These are phyloP conservation scores for Urocynchramus pylzowi DNA, from an alignment of 2,113 vertebrate genomes.

Conservation along the genomic window DNA sequence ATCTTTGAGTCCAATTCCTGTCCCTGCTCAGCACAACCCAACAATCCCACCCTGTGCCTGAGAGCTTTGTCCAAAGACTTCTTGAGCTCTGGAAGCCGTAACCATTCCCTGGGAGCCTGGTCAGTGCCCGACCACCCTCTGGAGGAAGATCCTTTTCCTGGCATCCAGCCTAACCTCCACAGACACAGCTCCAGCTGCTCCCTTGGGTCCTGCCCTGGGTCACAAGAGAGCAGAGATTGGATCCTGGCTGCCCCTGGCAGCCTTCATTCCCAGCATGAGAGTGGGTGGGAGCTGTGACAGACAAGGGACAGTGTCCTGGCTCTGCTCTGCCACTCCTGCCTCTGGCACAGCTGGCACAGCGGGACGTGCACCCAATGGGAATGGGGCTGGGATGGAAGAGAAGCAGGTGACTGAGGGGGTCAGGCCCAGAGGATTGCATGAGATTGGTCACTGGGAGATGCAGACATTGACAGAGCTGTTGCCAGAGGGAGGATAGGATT, in stretches of 20 bases:
- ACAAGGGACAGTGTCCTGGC: not conserved
- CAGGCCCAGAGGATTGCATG: not conserved
- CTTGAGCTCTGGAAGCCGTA: fast-evolving
- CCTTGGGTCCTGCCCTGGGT: not conserved
- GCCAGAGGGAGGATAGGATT: not conserved
- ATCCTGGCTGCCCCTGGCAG: not conserved
- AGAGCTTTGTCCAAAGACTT: not conserved
- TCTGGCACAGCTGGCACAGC: not conserved
- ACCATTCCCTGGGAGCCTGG: not conserved
- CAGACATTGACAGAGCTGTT: not conserved
- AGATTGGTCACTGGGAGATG: not conserved
- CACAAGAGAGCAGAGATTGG: not conserved
- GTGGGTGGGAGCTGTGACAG: not conserved
- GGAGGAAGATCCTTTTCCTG: not conserved
- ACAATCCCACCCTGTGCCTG: not conserved
- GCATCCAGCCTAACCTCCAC: not conserved
- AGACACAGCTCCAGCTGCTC: not conserved
- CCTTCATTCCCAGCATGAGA: not conserved
- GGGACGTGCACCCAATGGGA: fast-evolving
- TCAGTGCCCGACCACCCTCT: not conserved
- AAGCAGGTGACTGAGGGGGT: not conserved
- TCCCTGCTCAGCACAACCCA: not conserved
- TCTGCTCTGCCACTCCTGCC: not conserved
- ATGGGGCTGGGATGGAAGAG: not conserved
- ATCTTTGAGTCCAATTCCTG: not conserved